These are phyloP conservation scores for Drosophila teissieri DNA, from an alignment of 1,140 invertebrate genomes.

Conservation along the genomic window DNA sequence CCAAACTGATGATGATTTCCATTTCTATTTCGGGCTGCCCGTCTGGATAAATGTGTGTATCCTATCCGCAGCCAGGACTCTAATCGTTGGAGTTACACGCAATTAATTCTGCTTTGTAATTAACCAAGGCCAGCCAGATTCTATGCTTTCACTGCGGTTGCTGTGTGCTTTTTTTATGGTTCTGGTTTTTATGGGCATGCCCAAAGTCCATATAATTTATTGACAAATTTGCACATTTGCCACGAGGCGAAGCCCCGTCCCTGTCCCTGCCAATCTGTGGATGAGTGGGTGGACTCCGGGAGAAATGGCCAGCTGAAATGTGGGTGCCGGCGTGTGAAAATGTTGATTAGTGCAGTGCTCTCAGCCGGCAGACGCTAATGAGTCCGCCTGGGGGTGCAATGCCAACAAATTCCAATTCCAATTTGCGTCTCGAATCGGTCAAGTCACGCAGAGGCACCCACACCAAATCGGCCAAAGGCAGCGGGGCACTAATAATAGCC, in stretches of 20 bases:
- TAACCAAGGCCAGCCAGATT: constrained; percentile 51
- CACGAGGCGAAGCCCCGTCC: constrained; percentile 10
- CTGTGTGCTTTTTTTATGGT: constrained; percentile 60
- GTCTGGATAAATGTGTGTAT: constrained; percentile 26
- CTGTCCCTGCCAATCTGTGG: not conserved
- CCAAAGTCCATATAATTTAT: constrained; percentile 78
- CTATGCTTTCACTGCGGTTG: constrained; percentile 7
- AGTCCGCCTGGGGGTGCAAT: constrained; percentile 45
- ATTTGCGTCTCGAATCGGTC: constrained; percentile 63
- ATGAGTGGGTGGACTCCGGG: not conserved
- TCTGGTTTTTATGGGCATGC: constrained; percentile 70
- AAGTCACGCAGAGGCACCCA: constrained; percentile 50
- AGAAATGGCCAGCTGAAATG: not conserved
- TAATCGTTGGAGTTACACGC: constrained; percentile 77
- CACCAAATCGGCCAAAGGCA: constrained; percentile 22
- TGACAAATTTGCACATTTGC: constrained; percentile 73
- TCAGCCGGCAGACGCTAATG: constrained; percentile 53
- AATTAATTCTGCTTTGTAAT: constrained; percentile 82
- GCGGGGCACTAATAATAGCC: constrained; percentile 66
- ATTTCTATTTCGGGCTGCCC: constrained; percentile 33
- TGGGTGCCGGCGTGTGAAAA: constrained; percentile 53
- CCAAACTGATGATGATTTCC: constrained; percentile 54
- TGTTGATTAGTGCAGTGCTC: constrained; percentile 63
- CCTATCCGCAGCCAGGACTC: constrained; percentile 42
- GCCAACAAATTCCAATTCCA: constrained; percentile 69